phyloP scores from a whole-genome alignment of 2,888 invertebrate species.

The Patella depressa region DNA sequence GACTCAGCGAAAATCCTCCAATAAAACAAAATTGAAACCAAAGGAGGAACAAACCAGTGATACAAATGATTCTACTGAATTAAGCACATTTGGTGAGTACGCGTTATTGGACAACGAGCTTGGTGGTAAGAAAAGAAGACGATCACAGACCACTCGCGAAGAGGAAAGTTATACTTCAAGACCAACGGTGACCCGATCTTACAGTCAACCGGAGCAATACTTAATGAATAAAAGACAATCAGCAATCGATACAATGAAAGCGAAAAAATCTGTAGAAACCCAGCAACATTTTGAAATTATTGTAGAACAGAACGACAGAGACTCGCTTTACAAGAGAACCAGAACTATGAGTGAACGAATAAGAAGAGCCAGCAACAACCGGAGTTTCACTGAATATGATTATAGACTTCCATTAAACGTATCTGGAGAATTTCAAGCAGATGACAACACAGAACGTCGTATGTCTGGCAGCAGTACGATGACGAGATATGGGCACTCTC shows the following conservation, averaged over 20 bases:
- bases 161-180: background rate
- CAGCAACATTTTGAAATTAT: background rate
- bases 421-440: background rate
- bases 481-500: background rate
- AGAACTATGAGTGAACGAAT: background rate
- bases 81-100: too few species aligned
- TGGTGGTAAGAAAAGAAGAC: background rate
- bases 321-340: background rate
- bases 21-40: background rate
- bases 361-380: background rate
- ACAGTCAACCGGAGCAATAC: slow-evolving; percentile 3
- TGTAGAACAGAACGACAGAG: background rate
- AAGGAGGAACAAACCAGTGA: too few species aligned
- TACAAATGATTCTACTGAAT: too few species aligned
- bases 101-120: too few species aligned
- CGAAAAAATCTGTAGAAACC: background rate
- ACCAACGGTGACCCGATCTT: background rate
- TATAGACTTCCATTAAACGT: too few species aligned
- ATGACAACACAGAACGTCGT: background rate
- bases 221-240: background rate
- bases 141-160: background rate
- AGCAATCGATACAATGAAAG: background rate
- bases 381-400: too few species aligned
- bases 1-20: background rate
- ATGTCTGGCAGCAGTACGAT: background rate